A percentile compares a stretch with the other conserved stretches of the same genome.
Conservation (phyloP, 2,888 invertebrate genomes). For the Lomographa bimaculata region DNA sequence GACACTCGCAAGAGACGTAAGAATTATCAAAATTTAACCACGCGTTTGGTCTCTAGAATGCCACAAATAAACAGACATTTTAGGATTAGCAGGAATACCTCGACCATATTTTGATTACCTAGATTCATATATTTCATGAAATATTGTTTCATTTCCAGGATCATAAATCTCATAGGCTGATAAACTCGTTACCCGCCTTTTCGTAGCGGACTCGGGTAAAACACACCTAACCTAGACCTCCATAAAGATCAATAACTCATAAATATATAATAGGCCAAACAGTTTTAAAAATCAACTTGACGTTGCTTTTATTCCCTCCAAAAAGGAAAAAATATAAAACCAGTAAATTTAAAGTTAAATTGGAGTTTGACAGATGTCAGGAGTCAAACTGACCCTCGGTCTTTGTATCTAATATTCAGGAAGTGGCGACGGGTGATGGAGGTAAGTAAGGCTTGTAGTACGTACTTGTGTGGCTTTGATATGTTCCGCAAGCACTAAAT, state of each 20-base stretch:
- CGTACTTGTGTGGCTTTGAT: constrained; percentile 10
- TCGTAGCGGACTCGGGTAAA: no score
- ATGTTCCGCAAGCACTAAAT: no score
- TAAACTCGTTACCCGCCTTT: constrained; percentile 1
- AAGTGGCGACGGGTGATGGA: constrained; percentile 55
- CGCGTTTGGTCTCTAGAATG: no score
- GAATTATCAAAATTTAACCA: no score
- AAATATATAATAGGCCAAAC: constrained; percentile 68
- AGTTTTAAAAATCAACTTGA: constrained; percentile 74
- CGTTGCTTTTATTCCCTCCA: constrained; percentile 74
- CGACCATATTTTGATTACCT: no score
- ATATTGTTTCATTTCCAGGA: no score
- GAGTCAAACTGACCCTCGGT: constrained; percentile 63
- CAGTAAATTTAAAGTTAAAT: constrained; percentile 77
- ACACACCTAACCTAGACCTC: constrained; percentile 35
- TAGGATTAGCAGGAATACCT: no score
- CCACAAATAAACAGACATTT: no score
- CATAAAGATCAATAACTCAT: constrained; percentile 32
- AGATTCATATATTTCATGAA: no score
- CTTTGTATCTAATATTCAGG: constrained; percentile 73
- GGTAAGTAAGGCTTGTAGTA: constrained; percentile 28
- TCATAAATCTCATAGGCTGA: no score
- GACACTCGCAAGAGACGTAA: no score
- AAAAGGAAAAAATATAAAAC: constrained; percentile 62
- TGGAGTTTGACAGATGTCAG: constrained; percentile 77